These are phyloP conservation scores for Orcinus orca DNA, from an alignment of 2,113 vertebrate genomes.

Conservation along the genomic window DNA sequence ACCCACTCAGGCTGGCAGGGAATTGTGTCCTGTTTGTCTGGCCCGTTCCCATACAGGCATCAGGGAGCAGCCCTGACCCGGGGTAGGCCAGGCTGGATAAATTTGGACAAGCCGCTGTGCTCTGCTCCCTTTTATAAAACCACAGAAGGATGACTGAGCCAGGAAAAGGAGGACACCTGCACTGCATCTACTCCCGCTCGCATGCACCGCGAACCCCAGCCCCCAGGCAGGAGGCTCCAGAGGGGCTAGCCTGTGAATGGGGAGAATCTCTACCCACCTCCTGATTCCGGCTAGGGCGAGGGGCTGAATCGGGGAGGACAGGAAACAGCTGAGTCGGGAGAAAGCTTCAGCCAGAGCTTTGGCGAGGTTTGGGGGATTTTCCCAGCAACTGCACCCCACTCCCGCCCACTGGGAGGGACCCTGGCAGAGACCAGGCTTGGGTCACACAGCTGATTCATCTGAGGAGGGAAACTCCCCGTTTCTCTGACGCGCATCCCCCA, in stretches of 20 bases:
- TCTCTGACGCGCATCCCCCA: not conserved
- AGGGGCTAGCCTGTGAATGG: not conserved
- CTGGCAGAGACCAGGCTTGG: constrained; percentile 55
- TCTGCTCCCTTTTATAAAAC: not conserved
- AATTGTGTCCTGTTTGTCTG: not conserved
- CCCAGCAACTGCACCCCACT: constrained; percentile 54
- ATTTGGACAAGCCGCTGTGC: not conserved
- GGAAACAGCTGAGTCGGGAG: constrained; percentile 41
- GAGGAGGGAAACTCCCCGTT: constrained; percentile 66
- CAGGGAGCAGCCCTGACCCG: not conserved
- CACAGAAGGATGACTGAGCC: not conserved
- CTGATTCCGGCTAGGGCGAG: not conserved
- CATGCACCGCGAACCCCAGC: not conserved
- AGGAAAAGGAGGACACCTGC: not conserved
- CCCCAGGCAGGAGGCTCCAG: not conserved
- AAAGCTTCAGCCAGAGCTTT: constrained; percentile 11
- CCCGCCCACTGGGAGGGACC: constrained; percentile 61
- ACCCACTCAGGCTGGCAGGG: not conserved
- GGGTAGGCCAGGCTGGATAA: not conserved
- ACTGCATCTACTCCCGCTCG: not conserved
- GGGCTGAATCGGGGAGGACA: not conserved
- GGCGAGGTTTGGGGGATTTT: constrained; percentile 71
- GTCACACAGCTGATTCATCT: constrained; percentile 74
- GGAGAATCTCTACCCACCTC: not conserved
- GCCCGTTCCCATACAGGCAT: not conserved